Evolutionary conservation across 2,888 invertebrate genomes (phyloP).

Genomic region (Coelinius sp.): DNA sequence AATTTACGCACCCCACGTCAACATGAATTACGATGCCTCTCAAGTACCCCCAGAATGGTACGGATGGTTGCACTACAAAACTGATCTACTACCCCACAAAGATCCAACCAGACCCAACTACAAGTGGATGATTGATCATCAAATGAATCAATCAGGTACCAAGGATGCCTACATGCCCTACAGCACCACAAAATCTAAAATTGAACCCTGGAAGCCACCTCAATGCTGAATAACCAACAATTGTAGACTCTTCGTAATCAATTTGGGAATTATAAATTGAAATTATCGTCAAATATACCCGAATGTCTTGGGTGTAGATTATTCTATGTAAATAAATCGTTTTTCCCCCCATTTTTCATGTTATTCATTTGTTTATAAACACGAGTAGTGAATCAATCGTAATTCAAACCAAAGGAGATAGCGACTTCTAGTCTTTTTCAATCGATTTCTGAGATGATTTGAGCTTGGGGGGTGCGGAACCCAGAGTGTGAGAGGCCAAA

Average conservation of each 20-base stretch:
- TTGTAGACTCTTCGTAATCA: slow-evolving; percentile 18
- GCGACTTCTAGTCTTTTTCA: too few relatives aligned
- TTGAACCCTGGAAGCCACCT: slow-evolving; percentile 85
- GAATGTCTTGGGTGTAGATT: slow-evolving; percentile 8
- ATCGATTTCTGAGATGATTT: too few relatives aligned
- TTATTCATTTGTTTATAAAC: too few relatives aligned
- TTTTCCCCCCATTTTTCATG: too few relatives aligned
- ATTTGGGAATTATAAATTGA: slow-evolving; percentile 29
- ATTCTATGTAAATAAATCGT: slow-evolving; percentile 18
- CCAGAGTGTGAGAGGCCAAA: too few relatives aligned
- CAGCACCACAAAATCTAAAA: slow-evolving; percentile 88
- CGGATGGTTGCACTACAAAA: slow-evolving; percentile 97
- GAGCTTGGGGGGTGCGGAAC: too few relatives aligned
- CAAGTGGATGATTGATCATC: slow-evolving; percentile 89
- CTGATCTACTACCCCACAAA: slow-evolving; percentile 79
- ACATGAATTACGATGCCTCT: slow-evolving; percentile 85
- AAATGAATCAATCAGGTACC: slow-evolving; percentile 89
- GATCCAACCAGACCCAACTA: slow-evolving; percentile 84
- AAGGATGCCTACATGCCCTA: slow-evolving; percentile 87
- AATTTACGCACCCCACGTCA: slow-evolving; percentile 83
- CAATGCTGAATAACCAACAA: background rate
- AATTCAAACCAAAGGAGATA: too few relatives aligned
- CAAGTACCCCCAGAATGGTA: slow-evolving; percentile 98
- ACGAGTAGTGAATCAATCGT: too few relatives aligned
- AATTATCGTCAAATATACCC: background rate